A percentile compares a stretch with the other conserved stretches of the same genome.
phyloP scores from a whole-genome alignment of 2,797 vertebrate genomes.

The Oophaga sylvatica region DNA sequence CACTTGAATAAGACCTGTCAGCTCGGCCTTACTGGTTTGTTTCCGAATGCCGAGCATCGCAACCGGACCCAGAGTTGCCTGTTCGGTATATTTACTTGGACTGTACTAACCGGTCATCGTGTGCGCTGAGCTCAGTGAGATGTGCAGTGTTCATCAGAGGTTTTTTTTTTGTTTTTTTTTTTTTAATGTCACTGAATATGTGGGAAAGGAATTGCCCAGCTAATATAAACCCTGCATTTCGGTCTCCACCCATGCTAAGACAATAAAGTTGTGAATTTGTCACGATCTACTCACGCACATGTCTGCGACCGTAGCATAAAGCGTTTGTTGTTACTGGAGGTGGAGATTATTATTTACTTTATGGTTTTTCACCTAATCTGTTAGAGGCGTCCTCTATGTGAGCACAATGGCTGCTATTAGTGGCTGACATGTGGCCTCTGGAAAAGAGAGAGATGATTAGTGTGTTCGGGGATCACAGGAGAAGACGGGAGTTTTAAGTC shows the following conservation, averaged over 20 bases:
- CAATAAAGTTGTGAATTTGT: slow-evolving; percentile 15
- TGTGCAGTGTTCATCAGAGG: background rate
- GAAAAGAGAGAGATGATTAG: background rate
- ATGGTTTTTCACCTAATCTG: background rate
- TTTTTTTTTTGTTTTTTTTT: background rate
- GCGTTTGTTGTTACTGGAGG: background rate
- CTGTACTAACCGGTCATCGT: background rate
- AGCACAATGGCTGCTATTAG: background rate
- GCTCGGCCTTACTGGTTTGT: background rate
- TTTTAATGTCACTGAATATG: background rate
- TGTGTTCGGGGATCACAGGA: background rate
- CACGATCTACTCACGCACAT: background rate
- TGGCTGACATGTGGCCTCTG: background rate
- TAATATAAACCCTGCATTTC: background rate
- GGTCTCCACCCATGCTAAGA: slow-evolving; percentile 34
- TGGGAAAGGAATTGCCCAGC: background rate
- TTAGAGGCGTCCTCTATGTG: background rate
- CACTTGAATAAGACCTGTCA: background rate
- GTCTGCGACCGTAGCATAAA: background rate
- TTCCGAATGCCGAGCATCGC: background rate
- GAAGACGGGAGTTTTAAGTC: too few species aligned
- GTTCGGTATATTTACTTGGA: background rate
- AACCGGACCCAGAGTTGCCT: background rate
- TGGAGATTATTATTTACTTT: background rate
- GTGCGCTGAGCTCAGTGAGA: background rate